Conservation (phyloP, 2,113 vertebrate species). For the Anguilla japonica region DNA sequence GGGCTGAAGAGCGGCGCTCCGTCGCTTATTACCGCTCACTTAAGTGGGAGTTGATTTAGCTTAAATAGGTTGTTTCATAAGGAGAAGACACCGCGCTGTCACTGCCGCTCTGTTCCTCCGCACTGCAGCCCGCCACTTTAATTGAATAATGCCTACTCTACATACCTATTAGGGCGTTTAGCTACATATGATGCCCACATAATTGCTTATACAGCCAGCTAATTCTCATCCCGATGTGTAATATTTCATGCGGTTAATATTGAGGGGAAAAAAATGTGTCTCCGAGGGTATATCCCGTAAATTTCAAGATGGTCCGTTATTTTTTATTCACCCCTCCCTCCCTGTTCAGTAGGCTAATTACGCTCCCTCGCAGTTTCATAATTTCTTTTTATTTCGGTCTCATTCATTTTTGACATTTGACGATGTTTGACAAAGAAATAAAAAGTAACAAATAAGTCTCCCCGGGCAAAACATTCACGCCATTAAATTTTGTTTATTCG, state of each 20-base stretch:
- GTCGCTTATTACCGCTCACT: constrained; percentile 86
- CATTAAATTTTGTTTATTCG: not conserved
- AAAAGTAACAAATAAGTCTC: not conserved
- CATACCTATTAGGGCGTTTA: constrained; percentile 72
- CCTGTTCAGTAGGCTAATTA: not conserved
- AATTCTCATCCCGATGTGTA: constrained; percentile 53
- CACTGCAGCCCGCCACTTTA: constrained; percentile 76
- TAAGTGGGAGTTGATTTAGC: constrained; percentile 93
- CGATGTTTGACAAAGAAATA: constrained; percentile 1
- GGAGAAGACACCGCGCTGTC: constrained; percentile 76
- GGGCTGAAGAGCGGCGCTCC: constrained; percentile 73
- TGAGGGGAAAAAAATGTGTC: constrained; percentile 23
- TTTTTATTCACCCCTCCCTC: constrained; percentile 22
- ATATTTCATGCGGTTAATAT: constrained; percentile 59
- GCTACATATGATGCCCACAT: constrained; percentile 73
- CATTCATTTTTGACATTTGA: not conserved
- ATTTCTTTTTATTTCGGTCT: not conserved
- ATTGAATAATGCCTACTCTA: constrained; percentile 84
- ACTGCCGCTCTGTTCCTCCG: constrained; percentile 69
- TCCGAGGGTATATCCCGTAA: constrained; percentile 15
- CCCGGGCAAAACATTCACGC: not conserved
- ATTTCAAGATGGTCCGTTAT: constrained; percentile 19
- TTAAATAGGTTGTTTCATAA: constrained; percentile 90
- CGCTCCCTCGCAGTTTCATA: not conserved
- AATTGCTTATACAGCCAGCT: constrained; percentile 70